Percentiles rank a stretch among this genome's conserved stretches.
Conservation (phyloP, 2,888 invertebrate species). For the Limnephilus rhombicus region DNA sequence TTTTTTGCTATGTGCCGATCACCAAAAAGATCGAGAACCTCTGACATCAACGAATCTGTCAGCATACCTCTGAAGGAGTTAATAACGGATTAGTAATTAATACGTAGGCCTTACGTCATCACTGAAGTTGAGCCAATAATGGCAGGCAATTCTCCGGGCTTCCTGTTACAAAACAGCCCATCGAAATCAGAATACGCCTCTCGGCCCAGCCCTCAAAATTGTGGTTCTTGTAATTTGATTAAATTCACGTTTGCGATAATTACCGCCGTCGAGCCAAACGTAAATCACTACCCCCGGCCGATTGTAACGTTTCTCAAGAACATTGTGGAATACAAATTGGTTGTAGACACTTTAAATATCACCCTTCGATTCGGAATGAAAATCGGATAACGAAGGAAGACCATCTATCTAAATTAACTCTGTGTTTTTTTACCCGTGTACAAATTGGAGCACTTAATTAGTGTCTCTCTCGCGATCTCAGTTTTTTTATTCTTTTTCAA, state of each 20-base stretch:
- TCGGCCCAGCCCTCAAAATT: conserved; percentile 30
- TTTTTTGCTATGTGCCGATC: background rate
- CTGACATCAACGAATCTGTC: background rate
- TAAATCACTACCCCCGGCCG: conserved; percentile 23
- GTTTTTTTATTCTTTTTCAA: conserved; percentile 16
- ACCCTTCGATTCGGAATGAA: conserved; percentile 23
- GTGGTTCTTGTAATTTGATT: conserved; percentile 41
- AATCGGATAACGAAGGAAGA: conserved; percentile 30
- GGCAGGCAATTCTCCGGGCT: background rate
- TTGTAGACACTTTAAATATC: conserved; percentile 45
- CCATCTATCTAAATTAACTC: conserved; percentile 29
- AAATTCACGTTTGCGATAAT: conserved; percentile 40
- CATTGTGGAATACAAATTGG: conserved; percentile 19
- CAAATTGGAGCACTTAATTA: conserved; percentile 26
- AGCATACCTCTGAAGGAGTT: background rate
- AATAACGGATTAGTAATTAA: conserved; percentile 21
- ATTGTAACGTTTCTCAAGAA: conserved; percentile 30
- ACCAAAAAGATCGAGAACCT: background rate
- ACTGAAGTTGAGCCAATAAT: conserved; percentile 6
- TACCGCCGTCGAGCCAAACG: conserved; percentile 25
- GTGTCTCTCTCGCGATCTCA: conserved; percentile 20
- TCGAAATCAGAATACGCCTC: conserved; percentile 3
- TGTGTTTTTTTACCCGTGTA: conserved; percentile 31
- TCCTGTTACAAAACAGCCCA: conserved; percentile 19
- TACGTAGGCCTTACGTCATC: conserved; percentile 17